Evolutionary conservation across 2,888 invertebrate genomes (phyloP), one percentile per base, ranked within the genome.

Genomic region (Hybos culiciformis): DNA sequence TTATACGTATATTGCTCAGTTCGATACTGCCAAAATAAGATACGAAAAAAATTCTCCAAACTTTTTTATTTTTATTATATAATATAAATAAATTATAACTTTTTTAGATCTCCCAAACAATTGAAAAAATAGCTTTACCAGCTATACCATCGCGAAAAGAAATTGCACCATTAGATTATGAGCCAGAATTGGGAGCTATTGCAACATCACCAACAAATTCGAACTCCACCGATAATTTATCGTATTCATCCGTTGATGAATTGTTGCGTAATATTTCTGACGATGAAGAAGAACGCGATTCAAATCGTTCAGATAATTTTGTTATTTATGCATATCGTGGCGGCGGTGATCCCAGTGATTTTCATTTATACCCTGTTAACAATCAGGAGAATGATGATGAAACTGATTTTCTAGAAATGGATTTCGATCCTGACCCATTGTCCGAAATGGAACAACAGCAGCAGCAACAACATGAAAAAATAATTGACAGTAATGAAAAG

Each of bases 331-430:
- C 66, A 3, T 66, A 66, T 51, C 61, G 66, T 3, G 66, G 66
- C 2, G 63, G 62, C 1, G 58, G 58, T 3, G 64, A 62, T 23
- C 59, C 58, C 20, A 56, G 60, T 21, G 54, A 59, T 26, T 50
- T 56, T 0, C 39, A 39, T 33, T 37, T 59, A 14, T 57, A 56
- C 24, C 48, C 53, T 2, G n/a, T n/a, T 29, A 12, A 29, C n/a
- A 29, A 29, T 29, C 12, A n/a, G 4, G 15, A 48, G 5, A 49
- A 50, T 34, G 66, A 66, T 39, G 66, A 66, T 50, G 66, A 66
- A 45, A 65, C 63, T 2, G 66, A 66, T 46, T 66, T 65, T 46
- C 54, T 66, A 4, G 66, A 66, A 55, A 66, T 66, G 66, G 66
- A 66, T 46, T 66, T 66, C 39, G 66, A 66, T 38, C 66, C 66